Evolutionary conservation across 1,140 invertebrate species (phyloP).

Genomic region (Coptotermes formosanus): DNA sequence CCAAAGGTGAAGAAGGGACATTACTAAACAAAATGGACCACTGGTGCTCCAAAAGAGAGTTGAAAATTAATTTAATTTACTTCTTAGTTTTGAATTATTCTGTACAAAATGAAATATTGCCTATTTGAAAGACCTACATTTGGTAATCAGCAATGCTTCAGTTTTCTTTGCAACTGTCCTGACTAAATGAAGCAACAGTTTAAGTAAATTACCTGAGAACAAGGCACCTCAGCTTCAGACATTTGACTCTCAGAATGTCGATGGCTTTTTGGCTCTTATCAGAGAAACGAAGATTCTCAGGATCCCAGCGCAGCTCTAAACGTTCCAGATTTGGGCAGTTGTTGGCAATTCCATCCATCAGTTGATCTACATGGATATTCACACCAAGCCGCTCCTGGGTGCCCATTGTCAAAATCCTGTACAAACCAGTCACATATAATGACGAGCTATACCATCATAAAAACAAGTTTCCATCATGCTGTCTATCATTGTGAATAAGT

Average conservation of each 20-base stretch:
- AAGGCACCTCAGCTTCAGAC: constrained; percentile 79
- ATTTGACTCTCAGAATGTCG: constrained; percentile 85
- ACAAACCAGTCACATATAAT: not conserved
- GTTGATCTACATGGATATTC: constrained; percentile 94
- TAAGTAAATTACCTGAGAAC: constrained; percentile 65
- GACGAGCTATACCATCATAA: not conserved
- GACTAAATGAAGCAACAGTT: too few relatives aligned
- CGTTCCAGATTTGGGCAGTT: constrained; percentile 87
- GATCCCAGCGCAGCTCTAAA: constrained; percentile 96
- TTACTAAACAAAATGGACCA: too few relatives aligned
- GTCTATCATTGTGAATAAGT: too few relatives aligned
- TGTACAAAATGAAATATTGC: too few relatives aligned
- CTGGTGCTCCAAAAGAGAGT: too few relatives aligned
- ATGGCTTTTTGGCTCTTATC: constrained; percentile 98
- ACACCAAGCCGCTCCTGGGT: constrained; percentile 93
- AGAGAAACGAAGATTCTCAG: constrained; percentile 95
- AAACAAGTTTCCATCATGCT: too few relatives aligned
- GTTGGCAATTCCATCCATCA: constrained; percentile 96
- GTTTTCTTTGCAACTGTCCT: too few relatives aligned
- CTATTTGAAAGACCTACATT: too few relatives aligned
- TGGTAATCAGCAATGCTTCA: too few relatives aligned
- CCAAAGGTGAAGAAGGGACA: too few relatives aligned
- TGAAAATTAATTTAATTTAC: too few relatives aligned
- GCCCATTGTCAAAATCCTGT: constrained; percentile 94
- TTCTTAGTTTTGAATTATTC: too few relatives aligned